Base-by-base conservation (phyloP, 2,797 vertebrate species). In the Scyliorhinus canicula region DNA sequence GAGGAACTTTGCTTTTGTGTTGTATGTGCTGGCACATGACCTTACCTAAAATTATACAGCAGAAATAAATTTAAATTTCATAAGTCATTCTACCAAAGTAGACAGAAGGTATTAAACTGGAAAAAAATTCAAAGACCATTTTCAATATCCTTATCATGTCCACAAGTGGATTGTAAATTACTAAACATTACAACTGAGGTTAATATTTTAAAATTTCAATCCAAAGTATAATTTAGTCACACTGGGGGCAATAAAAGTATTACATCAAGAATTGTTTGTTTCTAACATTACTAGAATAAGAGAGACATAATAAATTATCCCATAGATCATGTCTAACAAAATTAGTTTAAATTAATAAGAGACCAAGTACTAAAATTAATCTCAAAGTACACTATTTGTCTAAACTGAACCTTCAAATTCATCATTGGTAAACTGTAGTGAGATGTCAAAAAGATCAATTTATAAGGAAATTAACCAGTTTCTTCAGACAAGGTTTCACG, bases 1-100 rank as follows among this genome's bases (percentile, higher is more conserved):
- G 98, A 99, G 98, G 98, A 98, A 98, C 97, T 98, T 96, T 96
- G 97, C 97, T 97, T n/a, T 96, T 95, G 97, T 95, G 95, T 95
- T 79, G 50, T 94, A 95, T 93, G 31, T 63, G 95, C 93, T 95
- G 95, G 93, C 93, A 74, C 69, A 94, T 94, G 93, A 94, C 93
- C 93, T 77, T 95, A 84, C n/a, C 82, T 47, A 86, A 84, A 84
- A 95, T 95, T 95, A 63, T 95, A 86, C 35, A 55, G 82, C 77
- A 95, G 19, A 74, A 35, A 69, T 94, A 55, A 94, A 94, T 74
- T 94, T 94, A 94, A 47, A 94, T 52, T 94, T 94, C 28, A 74
- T 74, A 74, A 74, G 69, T 94, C 47, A 7, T 93, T 93, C 91
- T 55, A 69, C 67, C 50, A 94, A 91, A 74, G 26, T 74, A 52